These are phyloP conservation scores for Cylloceria caligata DNA, from an alignment of 2,888 invertebrate genomes.

Conservation along the genomic window DNA sequence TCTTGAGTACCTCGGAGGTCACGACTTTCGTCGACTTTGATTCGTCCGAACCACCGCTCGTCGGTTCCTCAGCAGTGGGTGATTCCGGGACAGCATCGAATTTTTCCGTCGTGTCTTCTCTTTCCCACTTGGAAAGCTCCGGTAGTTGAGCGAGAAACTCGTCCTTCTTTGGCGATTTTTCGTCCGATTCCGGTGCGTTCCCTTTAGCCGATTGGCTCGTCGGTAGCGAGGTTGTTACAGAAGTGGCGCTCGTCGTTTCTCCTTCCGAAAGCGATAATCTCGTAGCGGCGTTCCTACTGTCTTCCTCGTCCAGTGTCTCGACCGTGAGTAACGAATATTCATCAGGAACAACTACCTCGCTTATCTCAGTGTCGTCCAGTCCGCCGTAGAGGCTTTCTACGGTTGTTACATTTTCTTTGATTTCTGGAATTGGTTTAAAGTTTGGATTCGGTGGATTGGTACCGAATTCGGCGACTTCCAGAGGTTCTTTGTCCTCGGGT, in stretches of 20 bases:
- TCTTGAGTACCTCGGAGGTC: conserved; percentile 94
- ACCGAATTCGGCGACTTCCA: conserved; percentile 75
- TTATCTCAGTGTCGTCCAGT: conserved; percentile 81
- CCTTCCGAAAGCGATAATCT: conserved; percentile 72
- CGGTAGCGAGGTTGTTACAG: neutral
- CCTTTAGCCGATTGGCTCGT: conserved; percentile 59
- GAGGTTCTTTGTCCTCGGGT: conserved; percentile 61
- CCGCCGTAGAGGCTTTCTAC: conserved; percentile 82
- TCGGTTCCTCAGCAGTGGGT: conserved; percentile 78
- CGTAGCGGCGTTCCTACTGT: conserved; percentile 74
- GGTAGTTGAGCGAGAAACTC: conserved; percentile 91
- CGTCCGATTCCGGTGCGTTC: conserved; percentile 53
- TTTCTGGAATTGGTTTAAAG: conserved; percentile 81
- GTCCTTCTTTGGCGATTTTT: conserved; percentile 82
- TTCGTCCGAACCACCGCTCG: conserved; percentile 74
- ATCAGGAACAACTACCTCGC: conserved; percentile 77
- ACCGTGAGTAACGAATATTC: conserved; percentile 77
- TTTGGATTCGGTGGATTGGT: conserved; percentile 82
- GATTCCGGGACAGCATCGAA: conserved; percentile 85
- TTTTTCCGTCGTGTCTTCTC: conserved; percentile 85
- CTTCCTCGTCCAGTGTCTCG: conserved; percentile 82
- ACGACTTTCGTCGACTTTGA: conserved; percentile 87
- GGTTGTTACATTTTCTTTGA: conserved; percentile 77
- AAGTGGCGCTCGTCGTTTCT: conserved; percentile 49
- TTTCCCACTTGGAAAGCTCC: conserved; percentile 95